phyloP scores from a whole-genome alignment of 1,140 invertebrate genomes.

The Halesus radiatus region DNA sequence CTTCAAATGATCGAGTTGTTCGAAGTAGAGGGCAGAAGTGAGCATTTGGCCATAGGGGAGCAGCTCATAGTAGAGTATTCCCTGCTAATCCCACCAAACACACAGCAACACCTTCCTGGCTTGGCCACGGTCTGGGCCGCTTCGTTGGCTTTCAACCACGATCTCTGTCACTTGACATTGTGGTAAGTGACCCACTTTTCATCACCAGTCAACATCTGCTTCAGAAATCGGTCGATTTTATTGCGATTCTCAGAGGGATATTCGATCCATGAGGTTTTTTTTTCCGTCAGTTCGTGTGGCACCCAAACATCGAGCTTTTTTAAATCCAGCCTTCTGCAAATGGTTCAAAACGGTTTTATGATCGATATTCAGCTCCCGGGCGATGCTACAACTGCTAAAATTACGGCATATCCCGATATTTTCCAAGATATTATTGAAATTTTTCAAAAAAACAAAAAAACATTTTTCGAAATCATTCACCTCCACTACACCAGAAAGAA shows the following conservation, averaged over 20 bases:
- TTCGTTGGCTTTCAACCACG: conserved; percentile 16
- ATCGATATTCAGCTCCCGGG: conserved; percentile 18
- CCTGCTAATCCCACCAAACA: conserved; percentile 17
- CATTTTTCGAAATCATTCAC: no score
- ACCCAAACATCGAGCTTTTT: conserved; percentile 24
- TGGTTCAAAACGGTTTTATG: conserved; percentile 15
- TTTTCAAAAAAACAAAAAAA: no score
- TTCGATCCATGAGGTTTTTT: no score
- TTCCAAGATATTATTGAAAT: conserved; percentile 3
- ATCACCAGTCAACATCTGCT: conserved; percentile 8
- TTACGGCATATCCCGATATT: conserved; percentile 3
- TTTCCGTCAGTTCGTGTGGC: background rate
- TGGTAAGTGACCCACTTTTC: conserved; percentile 6
- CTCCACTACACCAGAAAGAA: no score
- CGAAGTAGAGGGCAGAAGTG: no score
- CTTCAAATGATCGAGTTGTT: no score
- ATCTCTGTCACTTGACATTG: background rate
- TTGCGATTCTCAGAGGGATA: no score
- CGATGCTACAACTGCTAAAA: conserved; percentile 15
- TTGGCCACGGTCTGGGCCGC: conserved; percentile 17
- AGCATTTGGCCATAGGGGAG: no score
- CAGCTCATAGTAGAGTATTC: background rate
- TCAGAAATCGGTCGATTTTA: conserved; percentile 18
- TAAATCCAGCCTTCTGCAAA: conserved; percentile 16
- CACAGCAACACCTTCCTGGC: conserved; percentile 24